Base-by-base conservation (phyloP, 2,888 invertebrate species). In the Papilio protenor region DNA sequence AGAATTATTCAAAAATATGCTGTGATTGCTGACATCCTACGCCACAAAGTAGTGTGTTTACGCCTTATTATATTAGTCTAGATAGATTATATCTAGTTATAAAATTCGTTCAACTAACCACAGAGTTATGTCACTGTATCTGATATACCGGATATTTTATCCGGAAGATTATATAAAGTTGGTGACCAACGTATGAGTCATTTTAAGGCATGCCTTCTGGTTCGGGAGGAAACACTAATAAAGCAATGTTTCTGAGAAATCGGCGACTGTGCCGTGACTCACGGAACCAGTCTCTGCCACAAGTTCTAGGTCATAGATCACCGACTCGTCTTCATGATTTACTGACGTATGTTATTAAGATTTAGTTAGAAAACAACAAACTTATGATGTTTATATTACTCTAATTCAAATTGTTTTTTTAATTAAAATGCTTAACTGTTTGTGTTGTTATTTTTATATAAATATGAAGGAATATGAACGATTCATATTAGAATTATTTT, bases 231-330 rank as follows among this genome's bases (percentile, higher is more conserved):
- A 89, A 89, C 86, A 82, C 84, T 84, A 85, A 89, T 90, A 88
- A 90, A 89, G 84, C 81, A 85, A 81, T 72, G 87, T 84, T 94
- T 92, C 92, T 91, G 79, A 86, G 94, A 91, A 93, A 83, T 80
- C 76, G 77, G 80, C 77, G 80, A 79, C 78, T 81, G 74, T 77
- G 76, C 75, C 82, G 84, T 91, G 89, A 87, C 79, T 86, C 87
- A 88, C 80, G 18, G 21, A 81, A 79, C 86, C 85, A 84, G 88
- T 87, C 82, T 83, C 75, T 77, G 81, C 87, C 87, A 85, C 90
- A 91, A 93, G 92, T 92, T 93, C 92, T 93, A 92, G 94, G 94
- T 90, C 92, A 90, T 87, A 90, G 89, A 88, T 85, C 89, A 88
- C 86, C 85, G 88, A 84, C 70, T 71, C 52, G 52, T 45, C 3